Conservation (phyloP, 2,113 vertebrate genomes). For the Onychorhynchus coronatus region DNA sequence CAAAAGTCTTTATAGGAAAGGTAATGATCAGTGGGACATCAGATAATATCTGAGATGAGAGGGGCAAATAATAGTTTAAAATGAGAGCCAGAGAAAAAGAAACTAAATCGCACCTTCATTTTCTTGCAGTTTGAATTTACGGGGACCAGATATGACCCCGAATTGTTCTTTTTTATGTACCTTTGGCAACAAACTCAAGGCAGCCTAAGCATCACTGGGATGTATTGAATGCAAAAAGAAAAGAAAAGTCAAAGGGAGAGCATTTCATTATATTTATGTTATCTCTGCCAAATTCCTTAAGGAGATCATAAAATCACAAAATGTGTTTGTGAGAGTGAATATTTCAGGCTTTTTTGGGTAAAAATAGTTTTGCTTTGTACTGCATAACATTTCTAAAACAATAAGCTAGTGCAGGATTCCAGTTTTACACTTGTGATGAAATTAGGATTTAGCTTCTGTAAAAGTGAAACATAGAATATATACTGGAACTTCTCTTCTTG, state of each 20-base stretch:
- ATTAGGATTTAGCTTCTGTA: constrained; percentile 29
- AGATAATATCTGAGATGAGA: not conserved
- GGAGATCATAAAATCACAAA: not conserved
- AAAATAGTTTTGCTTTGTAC: not conserved
- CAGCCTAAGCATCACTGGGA: not conserved
- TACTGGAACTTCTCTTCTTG: constrained; percentile 14
- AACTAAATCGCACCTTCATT: not conserved
- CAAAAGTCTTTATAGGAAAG: constrained; percentile 84
- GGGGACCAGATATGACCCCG: too few species aligned
- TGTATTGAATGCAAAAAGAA: constrained; percentile 32
- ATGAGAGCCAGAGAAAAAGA: not conserved
- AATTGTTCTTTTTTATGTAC: not conserved
- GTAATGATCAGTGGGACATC: constrained; percentile 31
- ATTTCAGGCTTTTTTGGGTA: not conserved
- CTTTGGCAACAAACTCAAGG: not conserved
- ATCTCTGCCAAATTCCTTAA: not conserved
- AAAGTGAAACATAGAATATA: not conserved
- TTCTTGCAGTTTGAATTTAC: not conserved
- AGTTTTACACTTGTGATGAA: constrained; percentile 53
- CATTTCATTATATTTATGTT: constrained; percentile 17
- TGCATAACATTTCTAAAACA: not conserved
- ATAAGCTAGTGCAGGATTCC: not conserved
- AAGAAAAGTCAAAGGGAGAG: constrained; percentile 29
- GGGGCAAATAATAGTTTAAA: not conserved
- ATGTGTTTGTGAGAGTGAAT: not conserved